phyloP scores from a whole-genome alignment of 2,888 invertebrate genomes.

The Tenodera sinensis region DNA sequence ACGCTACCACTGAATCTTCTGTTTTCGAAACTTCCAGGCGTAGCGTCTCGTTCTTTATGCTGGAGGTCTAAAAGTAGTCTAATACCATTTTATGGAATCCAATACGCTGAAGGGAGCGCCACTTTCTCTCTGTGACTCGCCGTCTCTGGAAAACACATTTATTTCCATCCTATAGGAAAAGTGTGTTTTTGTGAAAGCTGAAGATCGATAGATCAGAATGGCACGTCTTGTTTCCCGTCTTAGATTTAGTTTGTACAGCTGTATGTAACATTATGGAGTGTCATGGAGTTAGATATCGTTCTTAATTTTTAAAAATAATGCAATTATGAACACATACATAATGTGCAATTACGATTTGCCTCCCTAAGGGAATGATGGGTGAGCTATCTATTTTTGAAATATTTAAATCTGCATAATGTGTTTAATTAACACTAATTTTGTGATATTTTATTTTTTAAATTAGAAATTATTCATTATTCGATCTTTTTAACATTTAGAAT shows the following conservation, averaged over 20 bases:
- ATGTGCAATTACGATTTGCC: too few species aligned
- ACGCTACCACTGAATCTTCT: background rate
- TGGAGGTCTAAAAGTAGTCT: background rate
- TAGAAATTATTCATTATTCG: too few species aligned
- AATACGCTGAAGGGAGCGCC: background rate
- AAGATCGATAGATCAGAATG: background rate
- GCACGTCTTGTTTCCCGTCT: background rate
- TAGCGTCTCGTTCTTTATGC: background rate
- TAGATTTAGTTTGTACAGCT: background rate
- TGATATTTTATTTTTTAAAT: too few species aligned
- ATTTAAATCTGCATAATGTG: too few species aligned
- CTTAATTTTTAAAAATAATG: too few species aligned
- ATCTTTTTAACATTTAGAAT: too few species aligned
- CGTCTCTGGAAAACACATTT: background rate
- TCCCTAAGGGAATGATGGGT: too few species aligned
- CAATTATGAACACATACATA: too few species aligned
- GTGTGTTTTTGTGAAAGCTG: background rate
- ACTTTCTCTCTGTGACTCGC: background rate
- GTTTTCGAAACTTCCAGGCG: background rate
- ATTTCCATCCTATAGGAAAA: background rate
- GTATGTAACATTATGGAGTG: background rate
- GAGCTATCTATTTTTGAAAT: too few species aligned
- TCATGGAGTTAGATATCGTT: background rate
- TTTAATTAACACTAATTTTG: too few species aligned
- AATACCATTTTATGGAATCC: background rate